phyloP scores from a whole-genome alignment of 2,888 invertebrate species.

The Pelosia muscerda region DNA sequence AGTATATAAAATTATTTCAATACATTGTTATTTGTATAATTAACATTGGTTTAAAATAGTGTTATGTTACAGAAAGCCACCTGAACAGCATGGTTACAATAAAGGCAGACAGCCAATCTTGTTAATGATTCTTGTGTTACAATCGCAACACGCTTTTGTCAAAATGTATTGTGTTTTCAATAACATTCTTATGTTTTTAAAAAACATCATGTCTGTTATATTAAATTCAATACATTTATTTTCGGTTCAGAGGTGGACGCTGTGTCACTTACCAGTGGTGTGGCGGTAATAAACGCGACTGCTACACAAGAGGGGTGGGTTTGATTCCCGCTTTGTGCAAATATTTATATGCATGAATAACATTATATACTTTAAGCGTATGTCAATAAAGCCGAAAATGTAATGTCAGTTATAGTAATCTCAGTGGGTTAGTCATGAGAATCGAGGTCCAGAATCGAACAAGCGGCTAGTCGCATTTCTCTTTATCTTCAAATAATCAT shows the following conservation, averaged over 20 bases:
- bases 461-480: background rate
- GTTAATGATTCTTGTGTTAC: background rate
- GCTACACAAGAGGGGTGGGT: no score
- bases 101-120: background rate
- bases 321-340: no score
- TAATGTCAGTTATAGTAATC: no score
- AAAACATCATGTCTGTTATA: background rate
- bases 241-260: background rate
- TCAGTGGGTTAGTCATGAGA: no score
- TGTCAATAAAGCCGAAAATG: no score
- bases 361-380: no score
- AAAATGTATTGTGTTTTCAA: slow-evolving; percentile 9
- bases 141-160: slow-evolving; percentile 4
- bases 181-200: background rate
- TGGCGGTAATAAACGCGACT: no score
- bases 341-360: no score
- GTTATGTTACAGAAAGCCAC: background rate
- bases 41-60: no score
- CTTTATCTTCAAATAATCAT: background rate
- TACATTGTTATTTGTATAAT: no score
- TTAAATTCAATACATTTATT: background rate
- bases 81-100: background rate
- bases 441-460: background rate
- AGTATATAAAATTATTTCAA: no score
- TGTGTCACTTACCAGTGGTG: no score